phyloP scores from a whole-genome alignment of 1,140 invertebrate genomes.

The Euwallacea fornicatus region DNA sequence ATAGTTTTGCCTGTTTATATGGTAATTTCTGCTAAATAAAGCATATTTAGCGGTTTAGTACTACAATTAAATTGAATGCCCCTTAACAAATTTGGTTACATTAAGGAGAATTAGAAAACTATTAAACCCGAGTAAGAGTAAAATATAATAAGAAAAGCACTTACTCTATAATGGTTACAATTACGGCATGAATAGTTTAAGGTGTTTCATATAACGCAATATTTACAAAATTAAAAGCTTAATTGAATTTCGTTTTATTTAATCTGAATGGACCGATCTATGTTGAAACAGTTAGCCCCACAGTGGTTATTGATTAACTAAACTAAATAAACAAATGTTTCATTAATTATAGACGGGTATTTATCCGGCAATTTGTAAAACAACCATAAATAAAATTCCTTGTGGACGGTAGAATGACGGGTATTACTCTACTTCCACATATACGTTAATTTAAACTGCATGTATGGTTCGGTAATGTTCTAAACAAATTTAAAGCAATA shows the following conservation, averaged over 20 bases:
- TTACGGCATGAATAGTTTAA: too few species aligned
- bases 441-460: background rate
- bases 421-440: slow-evolving; percentile 10
- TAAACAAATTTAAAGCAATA: background rate
- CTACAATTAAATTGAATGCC: slow-evolving; percentile 12
- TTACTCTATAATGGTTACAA: too few species aligned
- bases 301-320: too few species aligned
- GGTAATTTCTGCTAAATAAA: slow-evolving; percentile 30
- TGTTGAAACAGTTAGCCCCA: too few species aligned
- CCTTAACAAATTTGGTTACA: slow-evolving; percentile 9
- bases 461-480: background rate
- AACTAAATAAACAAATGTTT: too few species aligned
- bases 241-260: too few species aligned
- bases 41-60: slow-evolving; percentile 26
- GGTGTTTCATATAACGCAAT: too few species aligned
- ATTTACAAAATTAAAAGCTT: too few species aligned
- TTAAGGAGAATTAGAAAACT: background rate
- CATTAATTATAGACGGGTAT: background rate
- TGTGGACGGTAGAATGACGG: slow-evolving; percentile 11
- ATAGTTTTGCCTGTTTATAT: slow-evolving; percentile 33
- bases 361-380: slow-evolving; percentile 10
- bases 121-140: too few species aligned
- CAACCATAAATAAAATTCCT: slow-evolving; percentile 17
- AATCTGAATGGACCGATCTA: too few species aligned
- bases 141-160: too few species aligned